Percentiles rank a stretch among this genome's conserved stretches.
These are phyloP conservation scores for Geococcyx californianus DNA, from an alignment of 2,113 vertebrate genomes.

Conservation along the genomic window DNA sequence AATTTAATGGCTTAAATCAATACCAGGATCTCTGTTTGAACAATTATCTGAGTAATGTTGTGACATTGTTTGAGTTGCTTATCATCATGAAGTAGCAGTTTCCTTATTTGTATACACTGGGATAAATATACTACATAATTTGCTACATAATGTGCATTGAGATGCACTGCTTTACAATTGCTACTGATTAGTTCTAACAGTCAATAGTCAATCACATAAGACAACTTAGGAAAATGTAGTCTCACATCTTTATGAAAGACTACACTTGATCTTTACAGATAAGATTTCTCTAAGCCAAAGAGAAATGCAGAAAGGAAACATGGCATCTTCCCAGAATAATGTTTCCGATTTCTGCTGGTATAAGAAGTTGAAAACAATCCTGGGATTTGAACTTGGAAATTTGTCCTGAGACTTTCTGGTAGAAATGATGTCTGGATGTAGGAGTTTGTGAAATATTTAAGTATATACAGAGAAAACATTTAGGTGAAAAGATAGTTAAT, in stretches of 20 bases:
- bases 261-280: not conserved
- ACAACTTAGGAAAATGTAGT: not conserved
- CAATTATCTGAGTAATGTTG: not conserved
- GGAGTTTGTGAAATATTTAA: not conserved
- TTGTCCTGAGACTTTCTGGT: not conserved
- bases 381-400: not conserved
- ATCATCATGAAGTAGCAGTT: not conserved
- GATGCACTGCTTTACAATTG: not conserved
- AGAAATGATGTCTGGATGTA: not conserved
- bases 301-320: not conserved
- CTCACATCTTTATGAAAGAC: not conserved
- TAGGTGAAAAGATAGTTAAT: not conserved
- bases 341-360: not conserved
- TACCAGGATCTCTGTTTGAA: not conserved
- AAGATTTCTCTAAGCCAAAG: not conserved
- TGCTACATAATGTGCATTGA: not conserved
- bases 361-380: not conserved
- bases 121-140: not conserved
- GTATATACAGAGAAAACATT: not conserved
- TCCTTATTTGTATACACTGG: not conserved
- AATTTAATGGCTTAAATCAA: not conserved
- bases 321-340: not conserved
- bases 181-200: not conserved
- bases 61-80: accelerated
- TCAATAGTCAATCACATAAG: not conserved